These are phyloP conservation scores for Mizuhopecten yessoensis DNA, from an alignment of 1,140 invertebrate genomes.

Conservation along the genomic window DNA sequence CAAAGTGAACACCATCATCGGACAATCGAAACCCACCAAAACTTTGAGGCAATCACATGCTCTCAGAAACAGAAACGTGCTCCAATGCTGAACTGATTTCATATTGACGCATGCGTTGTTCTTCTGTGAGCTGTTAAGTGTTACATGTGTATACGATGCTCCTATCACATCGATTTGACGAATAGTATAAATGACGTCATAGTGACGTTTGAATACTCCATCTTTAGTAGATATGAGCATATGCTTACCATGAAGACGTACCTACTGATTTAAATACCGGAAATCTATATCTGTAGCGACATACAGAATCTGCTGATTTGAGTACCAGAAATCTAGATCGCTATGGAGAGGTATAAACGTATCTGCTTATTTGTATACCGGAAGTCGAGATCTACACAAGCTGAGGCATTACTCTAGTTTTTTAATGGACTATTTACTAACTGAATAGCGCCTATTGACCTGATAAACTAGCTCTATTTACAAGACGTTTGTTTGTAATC, in stretches of 20 bases:
- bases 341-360: not conserved
- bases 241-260: not conserved
- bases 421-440: not conserved
- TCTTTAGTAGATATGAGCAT: not conserved
- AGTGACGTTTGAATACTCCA: not conserved
- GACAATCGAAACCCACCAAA: not conserved
- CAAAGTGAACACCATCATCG: not conserved
- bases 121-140: not conserved
- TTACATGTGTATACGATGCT: not conserved
- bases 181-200: not conserved
- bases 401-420: not conserved
- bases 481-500: not conserved
- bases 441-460: not conserved
- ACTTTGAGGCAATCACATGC: not conserved
- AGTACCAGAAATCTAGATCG: not conserved
- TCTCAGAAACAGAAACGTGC: not conserved
- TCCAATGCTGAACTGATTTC: not conserved
- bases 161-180: not conserved
- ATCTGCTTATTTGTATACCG: not conserved
- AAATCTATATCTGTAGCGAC: not conserved
- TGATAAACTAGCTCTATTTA: not conserved
- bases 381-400: not conserved
- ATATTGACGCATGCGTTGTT: not conserved
- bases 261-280: not conserved
- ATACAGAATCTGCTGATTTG: not conserved